A percentile compares a stretch with the other conserved stretches of the same genome.
phyloP scores from a whole-genome alignment of 1,140 invertebrate species.

The Scaptomyza montana region DNA sequence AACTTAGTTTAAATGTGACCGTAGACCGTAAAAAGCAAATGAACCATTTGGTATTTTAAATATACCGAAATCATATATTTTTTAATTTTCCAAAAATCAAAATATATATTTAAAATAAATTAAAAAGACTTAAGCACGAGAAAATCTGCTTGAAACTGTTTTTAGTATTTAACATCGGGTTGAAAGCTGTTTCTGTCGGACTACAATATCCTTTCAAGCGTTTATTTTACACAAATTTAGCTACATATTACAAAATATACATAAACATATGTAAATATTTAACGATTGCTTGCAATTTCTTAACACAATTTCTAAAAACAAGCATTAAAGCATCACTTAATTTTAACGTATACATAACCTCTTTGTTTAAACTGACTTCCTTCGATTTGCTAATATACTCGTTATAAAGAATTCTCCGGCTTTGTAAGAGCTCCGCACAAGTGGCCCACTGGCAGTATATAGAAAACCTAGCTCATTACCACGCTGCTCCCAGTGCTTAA shows the following conservation, averaged over 20 bases:
- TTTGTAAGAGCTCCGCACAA: conserved; percentile 98
- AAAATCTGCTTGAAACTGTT: too few relatives aligned
- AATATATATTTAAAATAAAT: too few relatives aligned
- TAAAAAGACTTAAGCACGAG: too few relatives aligned
- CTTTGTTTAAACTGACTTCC: conserved; percentile 29
- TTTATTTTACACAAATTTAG: neutral
- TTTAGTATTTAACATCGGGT: neutral
- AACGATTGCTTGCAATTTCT: conserved; percentile 30
- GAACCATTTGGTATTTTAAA: conserved; percentile 16
- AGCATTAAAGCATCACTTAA: neutral
- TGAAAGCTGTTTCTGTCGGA: neutral
- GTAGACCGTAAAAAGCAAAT: neutral
- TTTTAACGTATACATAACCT: neutral
- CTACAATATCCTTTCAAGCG: neutral
- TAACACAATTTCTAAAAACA: neutral
- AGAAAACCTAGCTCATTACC: conserved; percentile 96
- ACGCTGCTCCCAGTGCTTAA: conserved; percentile 93
- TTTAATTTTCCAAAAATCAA: too few relatives aligned
- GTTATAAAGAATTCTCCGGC: conserved; percentile 97
- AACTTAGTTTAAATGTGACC: conserved; percentile 32
- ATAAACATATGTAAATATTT: conserved; percentile 28
- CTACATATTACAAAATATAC: conserved; percentile 6
- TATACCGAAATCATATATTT: neutral
- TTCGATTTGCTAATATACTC: conserved; percentile 88
- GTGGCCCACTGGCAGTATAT: conserved; percentile 98